Evolutionary conservation across 23 tunicate genomes (phyloP).

Genomic region (Clavelina lepadiformis): DNA sequence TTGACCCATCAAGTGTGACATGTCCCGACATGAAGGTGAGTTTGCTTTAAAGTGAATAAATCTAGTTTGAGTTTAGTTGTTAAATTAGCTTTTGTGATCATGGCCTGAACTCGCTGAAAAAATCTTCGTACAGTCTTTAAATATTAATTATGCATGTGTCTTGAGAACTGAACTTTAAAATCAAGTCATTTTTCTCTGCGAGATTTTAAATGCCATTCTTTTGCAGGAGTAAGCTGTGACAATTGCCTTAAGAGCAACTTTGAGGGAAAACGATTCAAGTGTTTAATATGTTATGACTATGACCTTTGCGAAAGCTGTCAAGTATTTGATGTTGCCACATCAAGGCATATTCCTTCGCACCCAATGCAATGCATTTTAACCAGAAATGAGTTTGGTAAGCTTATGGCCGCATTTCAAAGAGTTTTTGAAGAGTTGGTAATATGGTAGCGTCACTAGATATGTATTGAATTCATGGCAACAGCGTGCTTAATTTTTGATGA

Average conservation of each 20-base stretch:
- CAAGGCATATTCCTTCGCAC: conserved; percentile 58
- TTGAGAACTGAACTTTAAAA: neutral
- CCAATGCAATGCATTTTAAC: conserved; percentile 91
- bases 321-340: conserved; percentile 32
- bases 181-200: neutral
- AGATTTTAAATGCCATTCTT: neutral
- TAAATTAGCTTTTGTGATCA: no score
- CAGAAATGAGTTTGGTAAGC: conserved; percentile 68
- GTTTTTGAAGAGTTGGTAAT: neutral
- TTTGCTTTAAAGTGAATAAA: no score
- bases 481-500: no score
- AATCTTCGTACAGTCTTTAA: no score
- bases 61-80: no score
- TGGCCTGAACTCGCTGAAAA: no score
- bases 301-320: conserved; percentile 73
- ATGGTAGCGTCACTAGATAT: conserved; percentile 1
- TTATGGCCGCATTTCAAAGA: no score
- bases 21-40: conserved; percentile 66
- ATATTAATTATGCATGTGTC: neutral
- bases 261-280: conserved; percentile 65
- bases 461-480: no score
- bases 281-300: conserved; percentile 83
- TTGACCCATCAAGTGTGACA: conserved; percentile 9
- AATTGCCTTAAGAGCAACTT: conserved; percentile 76
- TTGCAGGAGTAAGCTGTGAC: conserved; percentile 91